Conservation (phyloP, 2,797 vertebrate genomes). For the Remorina albescens region DNA sequence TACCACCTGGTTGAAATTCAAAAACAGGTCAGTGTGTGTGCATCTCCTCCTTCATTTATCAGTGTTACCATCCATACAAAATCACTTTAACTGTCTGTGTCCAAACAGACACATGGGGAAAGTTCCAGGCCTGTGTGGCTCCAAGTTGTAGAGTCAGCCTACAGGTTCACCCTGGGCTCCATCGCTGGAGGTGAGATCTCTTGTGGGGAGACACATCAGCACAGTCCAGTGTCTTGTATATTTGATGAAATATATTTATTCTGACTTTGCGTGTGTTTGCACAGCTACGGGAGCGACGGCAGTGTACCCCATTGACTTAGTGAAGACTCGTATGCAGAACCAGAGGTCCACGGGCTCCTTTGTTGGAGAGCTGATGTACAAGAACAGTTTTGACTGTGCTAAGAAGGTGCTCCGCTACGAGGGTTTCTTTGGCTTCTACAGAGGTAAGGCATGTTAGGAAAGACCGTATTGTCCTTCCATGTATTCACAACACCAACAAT, state of each 20-base stretch:
- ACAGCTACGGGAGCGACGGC: constrained; percentile 97
- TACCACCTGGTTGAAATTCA: constrained; percentile 94
- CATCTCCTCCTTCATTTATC: background rate
- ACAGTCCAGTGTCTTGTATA: background rate
- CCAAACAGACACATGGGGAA: constrained; percentile 84
- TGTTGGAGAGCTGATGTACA: constrained; percentile 98
- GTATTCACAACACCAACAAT: background rate
- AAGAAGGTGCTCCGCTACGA: constrained; percentile 99
- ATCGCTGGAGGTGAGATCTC: constrained; percentile 93
- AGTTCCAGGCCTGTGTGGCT: constrained; percentile 89
- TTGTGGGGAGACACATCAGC: background rate
- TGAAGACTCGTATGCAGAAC: constrained; percentile 99
- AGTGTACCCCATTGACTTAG: constrained; percentile 97
- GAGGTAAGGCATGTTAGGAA: constrained; percentile 82
- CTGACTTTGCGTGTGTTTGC: constrained; percentile 23
- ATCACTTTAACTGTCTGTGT: background rate
- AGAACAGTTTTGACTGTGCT: constrained; percentile 99
- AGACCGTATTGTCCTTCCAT: background rate
- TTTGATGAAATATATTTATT: background rate
- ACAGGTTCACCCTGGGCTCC: constrained; percentile 96
- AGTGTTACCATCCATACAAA: background rate
- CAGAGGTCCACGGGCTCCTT: constrained; percentile 95
- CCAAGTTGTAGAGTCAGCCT: constrained; percentile 94
- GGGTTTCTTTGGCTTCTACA: constrained; percentile 97
- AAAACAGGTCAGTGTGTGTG: constrained; percentile 84